Evolutionary conservation across 2,797 vertebrate species (phyloP).

Genomic region (Bradypus variegatus): DNA sequence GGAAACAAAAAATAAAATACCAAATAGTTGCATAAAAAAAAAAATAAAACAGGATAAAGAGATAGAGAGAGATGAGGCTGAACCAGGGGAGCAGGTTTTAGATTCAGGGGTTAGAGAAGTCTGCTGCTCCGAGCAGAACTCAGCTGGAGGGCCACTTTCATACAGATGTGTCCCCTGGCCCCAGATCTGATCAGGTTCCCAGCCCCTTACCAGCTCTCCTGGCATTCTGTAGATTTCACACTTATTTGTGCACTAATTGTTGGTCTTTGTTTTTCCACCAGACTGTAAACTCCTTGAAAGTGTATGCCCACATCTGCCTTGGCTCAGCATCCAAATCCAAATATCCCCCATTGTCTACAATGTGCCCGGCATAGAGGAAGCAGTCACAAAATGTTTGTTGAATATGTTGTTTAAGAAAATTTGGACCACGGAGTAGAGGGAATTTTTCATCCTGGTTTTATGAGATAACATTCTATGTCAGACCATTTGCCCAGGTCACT

Average conservation of each 20-base stretch:
- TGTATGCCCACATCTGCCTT: neutral
- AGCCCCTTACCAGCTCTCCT: neutral
- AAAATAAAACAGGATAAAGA: neutral
- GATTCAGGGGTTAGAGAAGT: neutral
- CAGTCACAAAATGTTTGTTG: neutral
- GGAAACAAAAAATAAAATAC: neutral
- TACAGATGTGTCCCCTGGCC: neutral
- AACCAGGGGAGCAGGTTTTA: neutral
- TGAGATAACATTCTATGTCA: neutral
- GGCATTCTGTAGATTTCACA: fast-evolving
- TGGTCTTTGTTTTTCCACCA: neutral
- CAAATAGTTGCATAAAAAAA: neutral
- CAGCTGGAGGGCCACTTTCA: neutral
- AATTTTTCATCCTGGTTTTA: neutral
- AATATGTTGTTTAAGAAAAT: neutral
- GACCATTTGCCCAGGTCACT: neutral
- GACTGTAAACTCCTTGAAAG: neutral
- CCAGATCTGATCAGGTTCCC: neutral
- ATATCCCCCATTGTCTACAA: neutral
- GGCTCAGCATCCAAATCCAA: neutral
- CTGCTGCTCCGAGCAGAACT: neutral
- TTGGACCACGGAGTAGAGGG: neutral
- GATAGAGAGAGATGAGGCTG: neutral
- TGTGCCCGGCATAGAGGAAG: too few relatives aligned
- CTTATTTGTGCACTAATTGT: too few relatives aligned